Evolutionary conservation across 2,797 vertebrate species (phyloP).

Genomic region (Sternotherus odoratus): DNA sequence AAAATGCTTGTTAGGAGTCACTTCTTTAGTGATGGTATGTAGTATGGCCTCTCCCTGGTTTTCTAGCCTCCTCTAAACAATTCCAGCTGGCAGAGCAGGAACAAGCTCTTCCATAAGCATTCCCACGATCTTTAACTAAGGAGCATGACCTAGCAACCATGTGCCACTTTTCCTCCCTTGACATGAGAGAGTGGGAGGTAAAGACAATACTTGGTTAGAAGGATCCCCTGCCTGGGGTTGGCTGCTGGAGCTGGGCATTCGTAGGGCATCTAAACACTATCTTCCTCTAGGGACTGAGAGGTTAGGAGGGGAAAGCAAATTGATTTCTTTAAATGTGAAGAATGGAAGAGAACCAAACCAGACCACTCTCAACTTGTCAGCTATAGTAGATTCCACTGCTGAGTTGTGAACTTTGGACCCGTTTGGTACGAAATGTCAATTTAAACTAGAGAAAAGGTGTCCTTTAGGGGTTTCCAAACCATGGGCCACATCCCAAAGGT

Average conservation of each 20-base stretch:
- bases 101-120: conserved; percentile 6
- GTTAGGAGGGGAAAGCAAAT: conserved; percentile 8
- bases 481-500: neutral
- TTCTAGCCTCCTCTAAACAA: conserved; percentile 25
- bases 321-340: neutral
- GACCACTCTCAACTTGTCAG: neutral
- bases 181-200: conserved; percentile 40
- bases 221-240: conserved; percentile 24
- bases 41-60: neutral
- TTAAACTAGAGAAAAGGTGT: neutral
- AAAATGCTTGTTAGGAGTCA: neutral
- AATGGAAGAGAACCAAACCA: neutral
- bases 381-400: neutral
- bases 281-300: neutral
- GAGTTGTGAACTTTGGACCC: neutral
- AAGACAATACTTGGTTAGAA: conserved; percentile 39
- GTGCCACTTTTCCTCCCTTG: conserved; percentile 33
- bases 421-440: neutral
- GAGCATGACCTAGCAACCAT: conserved; percentile 19
- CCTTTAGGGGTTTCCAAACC: neutral
- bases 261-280: neutral
- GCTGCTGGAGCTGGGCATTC: conserved; percentile 19
- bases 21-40: neutral
- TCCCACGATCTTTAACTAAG: conserved; percentile 56
- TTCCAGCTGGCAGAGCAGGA: conserved; percentile 67